Evolutionary conservation across 2,888 invertebrate genomes (phyloP), one percentile per base, ranked within the genome.

Genomic region (Bugula neritina): DNA sequence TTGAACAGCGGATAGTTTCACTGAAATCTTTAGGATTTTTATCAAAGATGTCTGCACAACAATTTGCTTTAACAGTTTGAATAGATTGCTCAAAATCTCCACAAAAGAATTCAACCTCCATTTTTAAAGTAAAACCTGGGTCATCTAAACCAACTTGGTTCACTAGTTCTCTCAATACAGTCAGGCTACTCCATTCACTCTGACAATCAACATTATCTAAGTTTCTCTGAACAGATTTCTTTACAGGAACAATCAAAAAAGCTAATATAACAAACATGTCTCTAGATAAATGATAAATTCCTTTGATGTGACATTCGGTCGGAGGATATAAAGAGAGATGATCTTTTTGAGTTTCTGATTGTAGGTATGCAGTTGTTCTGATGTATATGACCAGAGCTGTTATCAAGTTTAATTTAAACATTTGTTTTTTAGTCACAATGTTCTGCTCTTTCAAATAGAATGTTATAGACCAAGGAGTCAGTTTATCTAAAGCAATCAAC

Each of bases 361-460:
- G 10, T 13, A 63, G 5, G n/a, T 63, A 63, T 10, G 63, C 27
- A 13, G 5, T 3, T 31, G 63, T 63, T 31, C 63, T 27, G 13
- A 63, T 63, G 31, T 63, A 63, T 25, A 63, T 63, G 13, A 31
- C 2, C 2, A 63, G 31, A 63, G 63, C 63, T 31, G 31, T 5
- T 10, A 63, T n/a, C 17, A 63, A 25, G n/a, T 25, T 63, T n/a
- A 63, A 34, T 27, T 63, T 31, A 21, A 3, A 27, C 27, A 10
- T 25, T 25, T 3, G 27, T 27, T 25, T n/a, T 2, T 2, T 3
- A 13, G 63, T 31, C 63, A 63, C 5, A 5, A 63, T 13, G 31
- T 31, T 31, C 13, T 63, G 29, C 5, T 2, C 13, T 3, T 34
- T 27, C 10, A 63, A 34, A 2, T 25, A 2, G 10, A 27, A 63